Percentiles rank a stretch among this genome's conserved stretches.
Conservation (phyloP, 1,140 invertebrate genomes). For the Heliconius nattereri region DNA sequence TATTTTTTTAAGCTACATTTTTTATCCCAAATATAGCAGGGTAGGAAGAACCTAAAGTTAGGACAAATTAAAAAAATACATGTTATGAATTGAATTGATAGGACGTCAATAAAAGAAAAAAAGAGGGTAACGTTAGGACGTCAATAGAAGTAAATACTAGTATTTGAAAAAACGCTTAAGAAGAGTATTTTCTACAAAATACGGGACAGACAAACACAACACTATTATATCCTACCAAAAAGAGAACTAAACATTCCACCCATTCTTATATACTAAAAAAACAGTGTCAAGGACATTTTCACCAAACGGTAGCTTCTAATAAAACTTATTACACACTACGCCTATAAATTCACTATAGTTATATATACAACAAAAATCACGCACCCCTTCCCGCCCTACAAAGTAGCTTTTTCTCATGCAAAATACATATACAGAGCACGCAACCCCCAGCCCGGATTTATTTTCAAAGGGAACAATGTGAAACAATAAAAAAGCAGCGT, state of each 20-base stretch:
- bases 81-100: too few species aligned
- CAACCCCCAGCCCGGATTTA: constrained; percentile 61
- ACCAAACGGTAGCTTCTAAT: constrained; percentile 42
- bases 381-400: constrained; percentile 59
- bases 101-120: too few species aligned
- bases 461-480: constrained; percentile 68
- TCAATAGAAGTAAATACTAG: too few species aligned
- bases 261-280: constrained; percentile 16
- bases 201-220: neutral
- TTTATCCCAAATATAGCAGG: too few species aligned
- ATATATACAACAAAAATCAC: constrained; percentile 66
- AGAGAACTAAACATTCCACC: neutral
- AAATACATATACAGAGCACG: constrained; percentile 70
- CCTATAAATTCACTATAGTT: constrained; percentile 46
- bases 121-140: too few species aligned
- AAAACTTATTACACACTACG: constrained; percentile 47
- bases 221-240: neutral
- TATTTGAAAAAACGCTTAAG: too few species aligned
- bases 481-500: constrained; percentile 68
- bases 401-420: constrained; percentile 69
- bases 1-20: too few species aligned
- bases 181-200: too few species aligned
- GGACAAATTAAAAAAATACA: too few species aligned
- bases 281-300: constrained; percentile 34
- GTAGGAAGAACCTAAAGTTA: too few species aligned